These are phyloP conservation scores for Drosophila tsacasi DNA, from an alignment of 1,140 invertebrate genomes.

Conservation along the genomic window DNA sequence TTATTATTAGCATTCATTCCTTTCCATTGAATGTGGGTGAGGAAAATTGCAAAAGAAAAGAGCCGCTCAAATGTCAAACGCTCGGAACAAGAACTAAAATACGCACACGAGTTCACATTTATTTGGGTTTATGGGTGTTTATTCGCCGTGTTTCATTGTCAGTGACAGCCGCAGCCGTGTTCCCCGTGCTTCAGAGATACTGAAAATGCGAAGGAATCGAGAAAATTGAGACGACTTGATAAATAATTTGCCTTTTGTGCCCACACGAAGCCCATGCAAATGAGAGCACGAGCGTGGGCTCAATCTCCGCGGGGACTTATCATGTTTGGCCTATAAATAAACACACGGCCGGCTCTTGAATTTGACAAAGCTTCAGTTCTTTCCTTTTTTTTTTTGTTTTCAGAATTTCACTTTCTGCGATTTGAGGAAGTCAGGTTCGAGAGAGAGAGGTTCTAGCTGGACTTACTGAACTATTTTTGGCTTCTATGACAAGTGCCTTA, in stretches of 20 bases:
- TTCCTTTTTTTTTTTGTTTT: slow-evolving; percentile 10
- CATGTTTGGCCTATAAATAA: slow-evolving; percentile 59
- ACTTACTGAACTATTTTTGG: slow-evolving; percentile 27
- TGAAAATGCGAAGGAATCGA: slow-evolving; percentile 70
- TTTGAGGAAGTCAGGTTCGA: slow-evolving; percentile 4
- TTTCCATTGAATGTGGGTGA: slow-evolving; percentile 47
- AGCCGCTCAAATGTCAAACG: slow-evolving; percentile 66
- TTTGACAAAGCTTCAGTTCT: slow-evolving; percentile 39
- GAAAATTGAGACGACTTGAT: slow-evolving; percentile 63
- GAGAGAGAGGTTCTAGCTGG: neutral
- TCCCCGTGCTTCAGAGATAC: slow-evolving; percentile 20
- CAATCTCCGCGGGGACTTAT: slow-evolving; percentile 36
- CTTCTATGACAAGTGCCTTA: slow-evolving; percentile 32
- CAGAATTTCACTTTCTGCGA: slow-evolving; percentile 36
- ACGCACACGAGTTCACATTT: slow-evolving; percentile 18
- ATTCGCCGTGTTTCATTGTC: slow-evolving; percentile 52
- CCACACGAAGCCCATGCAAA: slow-evolving; percentile 22
- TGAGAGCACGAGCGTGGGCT: slow-evolving; percentile 25
- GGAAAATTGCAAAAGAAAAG: slow-evolving; percentile 74
- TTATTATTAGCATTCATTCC: slow-evolving; percentile 11
- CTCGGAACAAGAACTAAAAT: slow-evolving; percentile 33
- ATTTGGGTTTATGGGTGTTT: slow-evolving; percentile 25
- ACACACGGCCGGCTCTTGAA: slow-evolving; percentile 19
- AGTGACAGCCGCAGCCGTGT: slow-evolving; percentile 16
- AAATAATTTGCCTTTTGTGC: slow-evolving; percentile 80